A percentile compares a stretch with the other conserved stretches of the same genome.
Evolutionary conservation across 2,113 vertebrate species (phyloP).

Genomic region (Procavia capensis): DNA sequence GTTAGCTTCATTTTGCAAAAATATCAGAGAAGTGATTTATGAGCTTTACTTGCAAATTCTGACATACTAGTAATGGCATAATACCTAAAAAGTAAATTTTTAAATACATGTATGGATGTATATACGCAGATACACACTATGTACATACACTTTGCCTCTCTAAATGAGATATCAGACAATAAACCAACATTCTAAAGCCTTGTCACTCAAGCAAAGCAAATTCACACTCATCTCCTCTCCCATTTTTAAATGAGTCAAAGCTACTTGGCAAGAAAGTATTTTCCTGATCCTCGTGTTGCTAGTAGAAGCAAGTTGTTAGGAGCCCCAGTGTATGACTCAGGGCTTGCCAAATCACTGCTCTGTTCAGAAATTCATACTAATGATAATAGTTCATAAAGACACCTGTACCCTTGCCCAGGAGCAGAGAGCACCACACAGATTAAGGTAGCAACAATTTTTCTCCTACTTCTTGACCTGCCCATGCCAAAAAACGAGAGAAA

Average conservation of each 20-base stretch:
- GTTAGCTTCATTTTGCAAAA: conserved; percentile 48
- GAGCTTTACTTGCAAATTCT: conserved; percentile 46
- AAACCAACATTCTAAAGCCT: neutral
- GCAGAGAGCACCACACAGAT: neutral
- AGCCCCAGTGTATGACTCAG: conserved; percentile 47
- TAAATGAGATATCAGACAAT: conserved; percentile 29
- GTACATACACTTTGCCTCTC: conserved; percentile 1
- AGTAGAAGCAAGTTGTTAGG: conserved; percentile 64
- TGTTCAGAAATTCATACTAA: conserved; percentile 42
- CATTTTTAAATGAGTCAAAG: conserved; percentile 12
- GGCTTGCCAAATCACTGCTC: conserved; percentile 56
- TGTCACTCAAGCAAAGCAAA: conserved; percentile 16
- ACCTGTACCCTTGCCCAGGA: neutral
- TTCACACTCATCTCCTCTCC: neutral
- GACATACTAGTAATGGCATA: conserved; percentile 14
- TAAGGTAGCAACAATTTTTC: neutral
- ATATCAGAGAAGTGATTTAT: neutral
- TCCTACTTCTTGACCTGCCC: neutral
- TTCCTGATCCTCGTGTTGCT: conserved; percentile 64
- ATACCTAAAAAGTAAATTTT: neutral
- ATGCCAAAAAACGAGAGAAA: neutral
- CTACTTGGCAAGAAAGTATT: conserved; percentile 56
- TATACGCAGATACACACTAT: neutral
- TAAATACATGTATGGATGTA: neutral
- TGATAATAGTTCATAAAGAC: conserved; percentile 36